Base-by-base conservation (phyloP, 2,888 invertebrate genomes). In the Pandemis cinnamomeana region DNA sequence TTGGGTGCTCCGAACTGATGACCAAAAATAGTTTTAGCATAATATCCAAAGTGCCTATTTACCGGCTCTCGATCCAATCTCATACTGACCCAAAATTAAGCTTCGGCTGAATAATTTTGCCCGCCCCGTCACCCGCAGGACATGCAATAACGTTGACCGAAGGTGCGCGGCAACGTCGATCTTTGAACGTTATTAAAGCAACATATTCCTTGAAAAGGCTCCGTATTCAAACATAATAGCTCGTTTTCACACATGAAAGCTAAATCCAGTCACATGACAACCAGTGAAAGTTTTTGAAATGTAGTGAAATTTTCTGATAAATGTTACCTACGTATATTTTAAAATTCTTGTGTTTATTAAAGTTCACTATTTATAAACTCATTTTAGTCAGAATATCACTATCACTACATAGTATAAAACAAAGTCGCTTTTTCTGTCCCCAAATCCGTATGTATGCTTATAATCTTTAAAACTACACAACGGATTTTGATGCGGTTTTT, bases 41-140 rank as follows among this genome's bases (percentile, higher is more conserved):
- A 69, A 73, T 73, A 73, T 73, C 60, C 69, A 60, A 73, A 73
- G 73, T 64, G 63, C 73, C 64, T 73, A 70, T 73, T 73, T 73
- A 70, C 73, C 51, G 69, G 73, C 64, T 73, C 66, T 60, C 69
- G 64, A 73, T 73, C 73, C 69, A 73, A 73, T 73, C 69, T 73
- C 69, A 64, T 70, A 58, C 73, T 60, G 69, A 61, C 69, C 73
- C 73, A 69, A 70, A 69, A 73, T 73, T 73, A 73, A 73, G 73
- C 73, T 58, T 51, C 73, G 73, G 64, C 64, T 73, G 73, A 73
- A 73, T 73, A 74, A 71, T 71, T 74, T 71, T 51, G 66, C 60
- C 55, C 60, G 69, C 27, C 36, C 68, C 71, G 74, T 74, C 74
- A 67, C 66, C 67, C 66, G 46, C 70, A 67, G 74, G 67, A 74